Evolutionary conservation across 2,888 invertebrate species (phyloP).

Genomic region (Ormyrus rosae): DNA sequence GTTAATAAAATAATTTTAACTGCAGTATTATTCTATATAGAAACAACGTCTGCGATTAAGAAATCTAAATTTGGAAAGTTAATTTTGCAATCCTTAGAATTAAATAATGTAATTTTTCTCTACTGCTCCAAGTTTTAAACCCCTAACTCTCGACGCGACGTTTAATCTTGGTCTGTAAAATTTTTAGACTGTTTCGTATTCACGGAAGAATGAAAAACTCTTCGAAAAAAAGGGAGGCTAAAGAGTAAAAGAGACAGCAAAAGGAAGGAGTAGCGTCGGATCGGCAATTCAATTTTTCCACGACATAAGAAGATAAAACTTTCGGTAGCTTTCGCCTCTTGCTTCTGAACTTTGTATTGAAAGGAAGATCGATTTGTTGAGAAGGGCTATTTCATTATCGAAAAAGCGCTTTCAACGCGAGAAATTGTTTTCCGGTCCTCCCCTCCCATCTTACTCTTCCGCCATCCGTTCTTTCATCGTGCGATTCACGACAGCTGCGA

Average conservation of each 20-base stretch:
- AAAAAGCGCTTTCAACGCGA: constrained; percentile 37
- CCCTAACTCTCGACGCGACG: neutral
- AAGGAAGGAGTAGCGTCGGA: neutral
- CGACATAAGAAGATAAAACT: constrained; percentile 43
- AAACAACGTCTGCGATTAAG: too few relatives aligned
- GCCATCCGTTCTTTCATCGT: neutral
- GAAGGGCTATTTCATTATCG: constrained; percentile 52
- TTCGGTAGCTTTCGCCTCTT: neutral
- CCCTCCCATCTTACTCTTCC: neutral
- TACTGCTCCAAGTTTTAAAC: neutral
- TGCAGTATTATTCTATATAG: too few relatives aligned
- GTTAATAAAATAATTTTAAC: too few relatives aligned
- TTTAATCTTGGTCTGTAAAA: constrained; percentile 33
- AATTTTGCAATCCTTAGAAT: too few relatives aligned
- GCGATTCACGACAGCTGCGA: neutral
- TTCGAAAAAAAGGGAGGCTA: neutral
- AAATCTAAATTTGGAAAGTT: too few relatives aligned
- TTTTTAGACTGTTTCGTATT: constrained; percentile 27
- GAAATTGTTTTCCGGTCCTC: constrained; percentile 48
- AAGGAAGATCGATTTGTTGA: constrained; percentile 47
- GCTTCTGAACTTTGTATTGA: constrained; percentile 37
- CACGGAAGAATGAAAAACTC: constrained; percentile 5
- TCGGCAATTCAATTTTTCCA: constrained; percentile 49
- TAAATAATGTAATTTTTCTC: too few relatives aligned
- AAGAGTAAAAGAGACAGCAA: neutral